Evolutionary conservation across 2,888 invertebrate genomes (phyloP), one percentile per base, ranked within the genome.

Genomic region (Athrips mouffetella): DNA sequence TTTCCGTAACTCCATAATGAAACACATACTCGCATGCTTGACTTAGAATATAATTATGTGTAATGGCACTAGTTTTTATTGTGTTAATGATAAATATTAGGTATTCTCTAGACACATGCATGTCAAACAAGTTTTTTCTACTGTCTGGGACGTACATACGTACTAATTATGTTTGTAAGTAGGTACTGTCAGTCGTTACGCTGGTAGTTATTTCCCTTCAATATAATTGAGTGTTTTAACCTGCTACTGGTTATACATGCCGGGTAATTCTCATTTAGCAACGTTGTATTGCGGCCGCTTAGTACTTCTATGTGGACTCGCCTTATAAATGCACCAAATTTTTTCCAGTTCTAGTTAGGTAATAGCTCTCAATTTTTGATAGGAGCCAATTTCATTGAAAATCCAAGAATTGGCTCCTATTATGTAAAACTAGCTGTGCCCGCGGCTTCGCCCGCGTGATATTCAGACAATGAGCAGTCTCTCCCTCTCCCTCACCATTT

Each of bases 41-140:
- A 23, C 41, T 45, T 30, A 45, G 39, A 13, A 30, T 8, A 27
- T 33, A 45, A 49, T 49, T 49, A 49, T 21, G n/a, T 8, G 10
- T 45, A 49, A 45, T 25, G 18, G 39, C 5, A 1, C 15, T 35
- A 21, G 39, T 45, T 49, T 45, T 45, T 49, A 31, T 20, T 11
- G 35, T 16, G 18, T 45, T 45, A 18, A 13, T 37, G 23, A 25
- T 25, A 40, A 40, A 27, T 31, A 21, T 40, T 30, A 25, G 16
- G 45, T 45, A 45, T 49, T 40, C 45, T 29, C 29, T 21, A 25
- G 27, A 37, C 37, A 20, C n/a, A 21, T 11, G 1, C 29, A 18
- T 27, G 42, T 30, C 15, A 2, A 15, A 23, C 40, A 25, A 21
- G 23, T 29, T 18, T 18, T 42, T 42, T 29, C 10, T 37, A 15